phyloP scores from a whole-genome alignment of 1,140 invertebrate genomes.

The Halictus rubicundus region DNA sequence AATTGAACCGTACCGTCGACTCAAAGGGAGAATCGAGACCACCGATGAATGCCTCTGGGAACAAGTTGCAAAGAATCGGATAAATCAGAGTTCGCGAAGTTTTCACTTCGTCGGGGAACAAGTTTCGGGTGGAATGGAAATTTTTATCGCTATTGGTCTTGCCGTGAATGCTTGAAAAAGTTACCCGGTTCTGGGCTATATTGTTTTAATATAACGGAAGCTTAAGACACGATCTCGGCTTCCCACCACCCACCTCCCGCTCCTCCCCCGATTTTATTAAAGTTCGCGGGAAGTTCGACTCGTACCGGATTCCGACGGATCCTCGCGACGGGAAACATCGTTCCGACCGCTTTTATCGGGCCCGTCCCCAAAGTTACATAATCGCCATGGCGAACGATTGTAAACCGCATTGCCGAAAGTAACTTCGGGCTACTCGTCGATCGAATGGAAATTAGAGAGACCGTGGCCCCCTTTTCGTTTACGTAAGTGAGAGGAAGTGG shows the following conservation, averaged over 20 bases:
- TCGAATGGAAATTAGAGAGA: constrained; percentile 17
- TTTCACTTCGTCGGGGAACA: too few species aligned
- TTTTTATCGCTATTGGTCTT: not conserved
- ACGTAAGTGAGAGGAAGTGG: not conserved
- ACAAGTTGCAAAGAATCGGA: too few species aligned
- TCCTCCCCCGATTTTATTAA: not conserved
- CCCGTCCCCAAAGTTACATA: not conserved
- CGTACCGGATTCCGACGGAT: not conserved
- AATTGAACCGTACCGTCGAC: too few species aligned
- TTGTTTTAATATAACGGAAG: not conserved
- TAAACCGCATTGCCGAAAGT: not conserved
- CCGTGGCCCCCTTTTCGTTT: not conserved
- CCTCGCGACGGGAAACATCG: not conserved
- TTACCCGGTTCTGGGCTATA: not conserved
- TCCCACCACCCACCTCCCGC: too few species aligned
- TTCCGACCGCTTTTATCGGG: not conserved
- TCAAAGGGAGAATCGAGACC: too few species aligned
- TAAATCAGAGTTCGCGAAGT: too few species aligned
- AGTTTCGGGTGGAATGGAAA: too few species aligned
- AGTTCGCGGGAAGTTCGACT: not conserved
- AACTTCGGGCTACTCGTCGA: not conserved
- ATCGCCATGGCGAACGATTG: not conserved
- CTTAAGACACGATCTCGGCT: not conserved
- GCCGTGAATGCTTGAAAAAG: not conserved
- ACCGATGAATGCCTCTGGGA: too few species aligned